Evolutionary conservation across 2,797 vertebrate genomes (phyloP), one percentile per base, ranked within the genome.

Genomic region (Zenarchopterus dispar): DNA sequence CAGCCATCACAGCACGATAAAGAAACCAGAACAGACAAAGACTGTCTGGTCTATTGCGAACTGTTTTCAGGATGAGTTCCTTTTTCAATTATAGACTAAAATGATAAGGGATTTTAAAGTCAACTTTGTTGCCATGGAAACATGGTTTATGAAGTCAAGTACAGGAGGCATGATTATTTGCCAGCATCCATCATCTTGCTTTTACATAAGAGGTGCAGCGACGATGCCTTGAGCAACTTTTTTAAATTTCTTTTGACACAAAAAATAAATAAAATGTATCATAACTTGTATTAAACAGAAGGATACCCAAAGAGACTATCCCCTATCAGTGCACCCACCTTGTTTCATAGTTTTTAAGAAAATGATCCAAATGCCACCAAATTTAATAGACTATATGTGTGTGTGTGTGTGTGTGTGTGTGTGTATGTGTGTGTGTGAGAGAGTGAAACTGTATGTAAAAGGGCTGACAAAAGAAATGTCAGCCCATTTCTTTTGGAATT

Each of bases 11-110:
- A 5, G 45, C 61, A 45, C 39, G 18, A 68, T 71, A 24, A 52
- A 54, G 74, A 84, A 90, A 90, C 70, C 64, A 46, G 61, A 81
- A 65, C 78, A 77, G 87, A 89, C 87, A 86, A 78, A 81, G 76
- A 77, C 75, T 78, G 63, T 62, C 66, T 56, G 75, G 53, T 75
- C 52, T 56, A 53, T 10, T 67, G 57, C 66, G 76, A 78, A 72
- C 48, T 45, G 58, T 60, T 77, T 52, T 42, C 47, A 69, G 67
- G 65, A 75, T 55, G 78, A 62, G 56, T 78, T 76, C 74, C 49
- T 70, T 75, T 75, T 53, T 60, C 70, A 70, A 72, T 78, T 78
- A 75, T 68, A 68, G 48, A 47, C 45, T 26, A 69, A 73, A 61
- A 66, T 22, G 48, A 54, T 64, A 70, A 58, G 33, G 50, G 43